Base-by-base conservation (phyloP, 30 jellyfish, hydroid and myxozoan species). In the Pseudorhiza aurosa region DNA sequence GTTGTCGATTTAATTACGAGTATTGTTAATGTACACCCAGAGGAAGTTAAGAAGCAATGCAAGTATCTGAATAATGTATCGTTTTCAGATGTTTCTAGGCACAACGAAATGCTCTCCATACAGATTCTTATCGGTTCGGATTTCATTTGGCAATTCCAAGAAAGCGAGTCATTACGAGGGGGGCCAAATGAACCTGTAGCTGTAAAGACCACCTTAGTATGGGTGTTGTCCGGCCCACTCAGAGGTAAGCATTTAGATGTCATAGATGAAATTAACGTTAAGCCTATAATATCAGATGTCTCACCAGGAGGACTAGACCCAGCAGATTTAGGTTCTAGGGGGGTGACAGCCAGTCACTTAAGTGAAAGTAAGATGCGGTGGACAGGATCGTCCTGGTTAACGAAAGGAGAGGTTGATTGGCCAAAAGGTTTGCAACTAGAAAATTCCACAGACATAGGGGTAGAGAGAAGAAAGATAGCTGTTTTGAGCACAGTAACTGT, bases 11-110 rank as follows among this genome's bases (percentile, higher is more conserved):
- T 42, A 27, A 81, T 65, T 21, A 33, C 67, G 14, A 53, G 72
- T 46, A 68, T 68, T 39, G 21, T 62, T 0, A 82, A 68, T 82
- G 49, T 67, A 3, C 79, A 68, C 68, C 68, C 60, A 15, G 88
- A 72, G 33, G 26, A 50, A 36, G 94, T 67, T 12, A 82, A 82
- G 81, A 56, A 68, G 55, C 60, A 19, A 18, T 68, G 68, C 76
- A 80, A 86, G 17, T 63, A 67, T 60, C 68, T 82, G 81, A 71
- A 68, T 31, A 36, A 50, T 26, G 28, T 82, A 29, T 68, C 37
- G 44, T 82, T 51, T 19, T 76, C 80, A 76, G 88, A 76, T 57
- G 81, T 59, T n/a, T n/a, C n/a, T 49, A 49, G 63, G 63, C 22
- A 15, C 22, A 49, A 59, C 17, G 74, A 59, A 49, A 59, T 49